Conservation (phyloP, 2,888 invertebrate species). For the Octonoba sinensis region DNA sequence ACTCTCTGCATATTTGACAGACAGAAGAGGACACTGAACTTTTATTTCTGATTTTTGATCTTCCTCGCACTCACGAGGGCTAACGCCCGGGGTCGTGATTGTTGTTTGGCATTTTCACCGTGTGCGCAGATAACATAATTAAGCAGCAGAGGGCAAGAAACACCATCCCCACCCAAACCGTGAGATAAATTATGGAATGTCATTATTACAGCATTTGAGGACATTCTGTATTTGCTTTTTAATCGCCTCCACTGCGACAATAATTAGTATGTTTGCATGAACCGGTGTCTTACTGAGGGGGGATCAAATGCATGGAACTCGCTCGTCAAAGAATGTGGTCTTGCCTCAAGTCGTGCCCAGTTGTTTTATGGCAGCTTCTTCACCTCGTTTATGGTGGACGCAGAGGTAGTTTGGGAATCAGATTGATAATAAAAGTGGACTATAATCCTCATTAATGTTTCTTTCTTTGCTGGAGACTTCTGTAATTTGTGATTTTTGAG, state of each 20-base stretch:
- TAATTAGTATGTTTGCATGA: conserved; percentile 18
- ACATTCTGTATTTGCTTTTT: conserved; percentile 12
- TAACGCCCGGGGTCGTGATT: not conserved
- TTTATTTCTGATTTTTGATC: conserved; percentile 1
- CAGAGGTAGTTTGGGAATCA: too few species aligned
- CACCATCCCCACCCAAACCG: not conserved
- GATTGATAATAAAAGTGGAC: too few species aligned
- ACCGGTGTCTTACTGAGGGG: conserved; percentile 1
- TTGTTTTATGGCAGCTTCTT: too few species aligned
- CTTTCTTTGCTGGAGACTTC: too few species aligned
- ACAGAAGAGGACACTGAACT: conserved; percentile 23
- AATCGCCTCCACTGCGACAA: not conserved
- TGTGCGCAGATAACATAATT: conserved; percentile 9
- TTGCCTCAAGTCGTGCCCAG: too few species aligned
- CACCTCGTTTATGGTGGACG: too few species aligned
- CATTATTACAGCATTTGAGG: not conserved
- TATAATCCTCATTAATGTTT: too few species aligned
- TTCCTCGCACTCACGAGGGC: not conserved
- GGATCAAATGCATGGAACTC: too few species aligned
- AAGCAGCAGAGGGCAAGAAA: not conserved
- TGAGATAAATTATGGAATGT: conserved; percentile 9
- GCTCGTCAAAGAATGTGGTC: too few species aligned
- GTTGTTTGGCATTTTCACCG: not conserved
- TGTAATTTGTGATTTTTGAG: too few species aligned
- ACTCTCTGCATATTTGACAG: not conserved